Base-by-base conservation (phyloP, 2,888 invertebrate genomes). In the Lydus trimaculatus region DNA sequence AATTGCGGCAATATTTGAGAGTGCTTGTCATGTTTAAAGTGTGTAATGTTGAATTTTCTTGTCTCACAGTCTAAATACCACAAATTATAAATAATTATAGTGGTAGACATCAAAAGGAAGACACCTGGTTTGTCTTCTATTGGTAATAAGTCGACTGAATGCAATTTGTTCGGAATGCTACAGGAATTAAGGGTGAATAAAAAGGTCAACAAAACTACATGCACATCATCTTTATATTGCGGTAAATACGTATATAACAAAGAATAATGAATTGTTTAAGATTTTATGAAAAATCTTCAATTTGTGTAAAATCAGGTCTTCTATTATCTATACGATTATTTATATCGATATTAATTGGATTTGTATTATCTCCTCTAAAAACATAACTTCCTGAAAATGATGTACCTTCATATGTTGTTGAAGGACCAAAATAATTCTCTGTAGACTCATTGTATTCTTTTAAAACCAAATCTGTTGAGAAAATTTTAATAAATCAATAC, bases 381-480 rank as follows among this genome's bases (percentile, higher is more conserved):
- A 36, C 25, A 36, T 65, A 65, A n/a, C 62, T 69, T 33, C 65
- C 63, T 3, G 69, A 65, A 23, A 58, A 69, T 13, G 69, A 65
- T n/a, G 65, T 58, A 58, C 69, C 62, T 20, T 69, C 48, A 33
- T 61, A 69, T 7, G 39, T 62, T 15, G 67, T 65, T 15, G 28
- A 20, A 1, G 67, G 52, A 4, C 70, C 70, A 36, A 61, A 70
- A 28, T 63, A 63, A 61, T 70, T 70, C 8, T 58, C 67, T 6
- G 25, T 43, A 20, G 25, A 20, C 15, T 48, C 31, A 23, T 20
- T 43, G 31, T 62, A 63, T 20, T 65, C 67, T 39, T 65, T 71
- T 20, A 71, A 67, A 31, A 60, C 63, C 63, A 65, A 63, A 61
- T 71, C 71, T 71, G 58, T 25, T 60, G 62, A n/a, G 7, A 13